Percentiles rank a stretch among this genome's conserved stretches.
Evolutionary conservation across 2,888 invertebrate genomes (phyloP).

Genomic region (Rhagophthalmus giganteus): DNA sequence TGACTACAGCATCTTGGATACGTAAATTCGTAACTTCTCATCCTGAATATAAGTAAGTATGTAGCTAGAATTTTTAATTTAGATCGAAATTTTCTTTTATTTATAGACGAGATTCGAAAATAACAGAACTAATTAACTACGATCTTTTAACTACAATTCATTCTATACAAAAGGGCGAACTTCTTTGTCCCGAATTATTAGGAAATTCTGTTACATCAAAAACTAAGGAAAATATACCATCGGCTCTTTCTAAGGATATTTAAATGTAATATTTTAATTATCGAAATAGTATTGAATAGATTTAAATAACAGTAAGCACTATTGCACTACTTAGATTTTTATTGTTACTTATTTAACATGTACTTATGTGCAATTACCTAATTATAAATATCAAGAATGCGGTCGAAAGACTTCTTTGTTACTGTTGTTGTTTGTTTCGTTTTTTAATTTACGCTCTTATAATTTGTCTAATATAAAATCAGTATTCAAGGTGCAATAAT

Average conservation of each 20-base stretch:
- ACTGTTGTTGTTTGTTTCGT: not conserved
- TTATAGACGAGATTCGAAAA: slow-evolving; percentile 78
- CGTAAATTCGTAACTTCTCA: slow-evolving; percentile 86
- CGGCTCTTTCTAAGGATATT: slow-evolving; percentile 60
- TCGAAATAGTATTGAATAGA: not conserved
- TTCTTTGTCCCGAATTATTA: slow-evolving; percentile 74
- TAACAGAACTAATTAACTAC: slow-evolving; percentile 87
- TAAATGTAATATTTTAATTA: slow-evolving; percentile 7
- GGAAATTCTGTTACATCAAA: slow-evolving; percentile 75
- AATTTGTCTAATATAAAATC: not conserved
- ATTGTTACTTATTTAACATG: not conserved
- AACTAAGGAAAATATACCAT: slow-evolving; percentile 84
- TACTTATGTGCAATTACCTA: not conserved
- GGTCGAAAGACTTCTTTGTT: not conserved
- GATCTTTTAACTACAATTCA: slow-evolving; percentile 81
- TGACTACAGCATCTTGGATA: slow-evolving; percentile 95
- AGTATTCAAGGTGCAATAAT: not conserved
- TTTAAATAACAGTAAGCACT: not conserved
- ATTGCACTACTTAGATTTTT: not conserved
- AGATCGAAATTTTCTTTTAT: too few relatives aligned
- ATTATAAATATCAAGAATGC: not conserved
- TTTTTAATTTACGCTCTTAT: not conserved
- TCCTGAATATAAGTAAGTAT: slow-evolving; percentile 81
- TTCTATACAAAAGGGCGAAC: slow-evolving; percentile 71
- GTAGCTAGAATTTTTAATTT: too few relatives aligned